phyloP scores from a whole-genome alignment of 2,113 vertebrate genomes.

The Chlorodrepanis virens region DNA sequence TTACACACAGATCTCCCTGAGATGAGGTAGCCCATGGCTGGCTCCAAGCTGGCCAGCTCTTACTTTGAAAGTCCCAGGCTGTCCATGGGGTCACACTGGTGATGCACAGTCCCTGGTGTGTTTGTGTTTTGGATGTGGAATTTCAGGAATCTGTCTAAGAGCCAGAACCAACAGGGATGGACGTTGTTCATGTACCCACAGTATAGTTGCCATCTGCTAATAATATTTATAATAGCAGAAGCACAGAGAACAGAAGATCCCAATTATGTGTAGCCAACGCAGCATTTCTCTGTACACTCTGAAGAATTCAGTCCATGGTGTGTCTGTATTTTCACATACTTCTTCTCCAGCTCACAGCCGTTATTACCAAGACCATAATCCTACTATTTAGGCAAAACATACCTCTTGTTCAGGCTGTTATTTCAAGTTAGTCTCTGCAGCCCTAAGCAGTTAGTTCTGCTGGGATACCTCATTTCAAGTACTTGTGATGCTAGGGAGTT shows the following conservation, averaged over 20 bases:
- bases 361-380: constrained; percentile 14
- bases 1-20: neutral
- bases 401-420: neutral
- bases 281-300: neutral
- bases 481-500: neutral
- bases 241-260: neutral
- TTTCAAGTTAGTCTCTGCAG: neutral
- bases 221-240: constrained; percentile 1
- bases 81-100: neutral
- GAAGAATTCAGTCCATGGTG: neutral
- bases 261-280: neutral
- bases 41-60: neutral
- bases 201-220: neutral
- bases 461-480: neutral
- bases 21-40: rapidly evolving
- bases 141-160: neutral
- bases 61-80: neutral
- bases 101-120: neutral
- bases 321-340: neutral
- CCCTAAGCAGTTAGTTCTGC: neutral
- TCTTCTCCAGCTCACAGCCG: neutral
- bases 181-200: neutral
- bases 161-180: neutral
- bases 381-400: constrained; percentile 11
- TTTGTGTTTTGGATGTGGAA: neutral